Conservation (phyloP, 2,888 invertebrate species). For the Dromius quadrimaculatus region DNA sequence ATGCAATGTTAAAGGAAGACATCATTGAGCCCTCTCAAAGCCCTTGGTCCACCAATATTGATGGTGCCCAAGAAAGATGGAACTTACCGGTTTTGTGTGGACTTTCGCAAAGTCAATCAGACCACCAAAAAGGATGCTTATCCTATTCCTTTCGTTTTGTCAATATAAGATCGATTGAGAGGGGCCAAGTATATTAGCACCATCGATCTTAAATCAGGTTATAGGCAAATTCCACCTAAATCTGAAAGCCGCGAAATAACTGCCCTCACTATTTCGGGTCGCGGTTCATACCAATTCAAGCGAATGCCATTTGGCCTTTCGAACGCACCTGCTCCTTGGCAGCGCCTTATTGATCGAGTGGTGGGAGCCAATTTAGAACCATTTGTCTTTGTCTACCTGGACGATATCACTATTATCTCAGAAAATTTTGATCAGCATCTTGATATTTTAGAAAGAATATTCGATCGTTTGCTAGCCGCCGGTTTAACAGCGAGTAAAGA, state of each 20-base stretch:
- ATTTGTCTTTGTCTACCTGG: constrained; percentile 7
- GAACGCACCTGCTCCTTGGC: no score
- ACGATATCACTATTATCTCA: constrained; percentile 15
- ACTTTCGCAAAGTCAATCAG: constrained; percentile 58
- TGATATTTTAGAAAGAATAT: background rate
- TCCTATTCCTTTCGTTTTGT: constrained; percentile 55
- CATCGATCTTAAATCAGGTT: constrained; percentile 56
- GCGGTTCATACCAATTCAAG: background rate
- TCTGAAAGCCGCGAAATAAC: constrained; percentile 54
- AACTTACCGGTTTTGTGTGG: constrained; percentile 57
- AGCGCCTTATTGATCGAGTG: constrained; percentile 22
- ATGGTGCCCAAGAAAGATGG: constrained; percentile 55
- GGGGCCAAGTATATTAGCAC: constrained; percentile 56
- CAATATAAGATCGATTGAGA: constrained; percentile 56
- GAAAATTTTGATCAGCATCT: constrained; percentile 5
- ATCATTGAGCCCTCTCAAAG: constrained; percentile 58
- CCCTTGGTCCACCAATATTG: constrained; percentile 56
- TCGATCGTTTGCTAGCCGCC: background rate
- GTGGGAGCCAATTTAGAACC: constrained; percentile 23
- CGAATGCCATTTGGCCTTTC: constrained; percentile 23
- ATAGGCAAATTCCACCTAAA: constrained; percentile 56
- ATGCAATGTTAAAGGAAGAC: constrained; percentile 58
- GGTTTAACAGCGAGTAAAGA: background rate
- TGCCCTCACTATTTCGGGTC: constrained; percentile 56
- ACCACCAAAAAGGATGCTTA: constrained; percentile 57